A percentile compares a stretch with the other conserved stretches of the same genome.
phyloP scores from a whole-genome alignment of 1,140 invertebrate species.

The Alviniconcha marisindica region DNA sequence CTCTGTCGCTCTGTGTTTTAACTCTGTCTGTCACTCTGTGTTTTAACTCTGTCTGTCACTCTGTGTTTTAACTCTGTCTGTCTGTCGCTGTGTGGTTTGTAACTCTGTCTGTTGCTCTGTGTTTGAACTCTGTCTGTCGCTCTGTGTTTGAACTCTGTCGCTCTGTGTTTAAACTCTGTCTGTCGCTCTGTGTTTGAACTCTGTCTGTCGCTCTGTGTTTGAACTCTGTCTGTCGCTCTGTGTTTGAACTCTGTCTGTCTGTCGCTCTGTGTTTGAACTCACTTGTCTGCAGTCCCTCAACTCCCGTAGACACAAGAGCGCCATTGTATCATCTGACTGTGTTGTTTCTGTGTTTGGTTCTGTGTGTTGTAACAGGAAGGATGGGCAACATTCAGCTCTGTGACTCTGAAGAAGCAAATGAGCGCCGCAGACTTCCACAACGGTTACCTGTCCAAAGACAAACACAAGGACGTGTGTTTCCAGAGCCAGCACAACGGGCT shows the following conservation, averaged over 20 bases:
- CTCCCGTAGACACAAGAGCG: neutral
- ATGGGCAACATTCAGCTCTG: neutral
- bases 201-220: no score
- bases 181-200: no score
- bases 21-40: no score
- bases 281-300: neutral
- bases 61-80: no score
- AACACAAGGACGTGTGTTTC: neutral
- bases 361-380: neutral
- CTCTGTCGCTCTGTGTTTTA: no score
- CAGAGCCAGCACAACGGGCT: neutral
- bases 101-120: neutral
- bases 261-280: neutral
- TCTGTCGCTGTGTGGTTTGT: neutral
- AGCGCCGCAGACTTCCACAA: neutral
- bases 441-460: slow-evolving; percentile 12
- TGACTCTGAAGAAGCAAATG: neutral
- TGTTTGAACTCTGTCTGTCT: neutral
- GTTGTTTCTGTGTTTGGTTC: neutral
- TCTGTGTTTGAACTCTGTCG: neutral
- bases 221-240: no score
- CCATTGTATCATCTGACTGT: neutral
- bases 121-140: no score
- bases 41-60: no score
- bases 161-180: neutral